Evolutionary conservation across 1,140 invertebrate species (phyloP), one percentile per base, ranked within the genome.

Genomic region (Anthonomus grandis): DNA sequence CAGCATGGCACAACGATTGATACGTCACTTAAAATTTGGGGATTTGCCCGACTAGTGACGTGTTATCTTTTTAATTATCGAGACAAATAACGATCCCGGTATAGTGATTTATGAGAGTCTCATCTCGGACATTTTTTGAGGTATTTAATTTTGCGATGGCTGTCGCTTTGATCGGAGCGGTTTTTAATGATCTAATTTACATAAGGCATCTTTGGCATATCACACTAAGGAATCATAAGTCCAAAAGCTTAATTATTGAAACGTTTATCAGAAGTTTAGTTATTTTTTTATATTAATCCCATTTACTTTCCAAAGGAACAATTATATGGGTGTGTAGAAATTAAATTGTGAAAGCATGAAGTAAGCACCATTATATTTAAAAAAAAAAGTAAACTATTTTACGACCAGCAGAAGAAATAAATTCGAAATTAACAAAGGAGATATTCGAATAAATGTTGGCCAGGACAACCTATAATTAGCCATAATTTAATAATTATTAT

Each of bases 11-110:
- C 22, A 46, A 22, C 44, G 44, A 49, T 49, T 49, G 31, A 49
- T 37, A 49, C 18, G 47, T 49, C 47, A 49, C 18, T 49, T 37
- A 49, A 49, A 49, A 49, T 49, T 18, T 37, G 47, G 31, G 27
- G 21, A 18, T 46, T 38, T 47, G 23, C 13, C 45, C 24, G 45
- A 12, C 27, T 31, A 31, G 45, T 47, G 45, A 47, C 23, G 45
- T 34, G 45, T 34, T 49, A 49, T 49, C 47, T 49, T 49, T 49
- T 49, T 49, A 49, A 49, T 49, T 49, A 49, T 49, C 47, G 18
- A 49, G 47, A 49, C 47, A 49, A 49, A 49, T n/a, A n/a, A 49
- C 27, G 31, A 21, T 49, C 34, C 10, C 18, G 13, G 10, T n/a
- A 49, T n/a, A n/a, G 47, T 49, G 47, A 49, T 49, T 49, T 49